A percentile compares a stretch with the other conserved stretches of the same genome.
Evolutionary conservation across 2,888 invertebrate genomes (phyloP).

Genomic region (Chalcosyrphus nemorum): DNA sequence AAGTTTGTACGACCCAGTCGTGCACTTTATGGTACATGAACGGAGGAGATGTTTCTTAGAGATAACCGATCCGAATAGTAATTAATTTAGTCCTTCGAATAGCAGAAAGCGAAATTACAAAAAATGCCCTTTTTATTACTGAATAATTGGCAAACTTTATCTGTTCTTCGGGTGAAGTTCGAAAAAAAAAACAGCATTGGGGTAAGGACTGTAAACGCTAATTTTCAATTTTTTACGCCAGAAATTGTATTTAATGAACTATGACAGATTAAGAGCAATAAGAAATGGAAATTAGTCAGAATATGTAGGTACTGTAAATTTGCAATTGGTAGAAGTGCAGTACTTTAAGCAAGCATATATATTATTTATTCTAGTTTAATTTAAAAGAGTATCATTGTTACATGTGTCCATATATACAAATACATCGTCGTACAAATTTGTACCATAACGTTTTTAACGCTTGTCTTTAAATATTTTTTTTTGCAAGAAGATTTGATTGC

Average conservation of each 20-base stretch:
- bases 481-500: neutral
- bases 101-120: slow-evolving; percentile 1
- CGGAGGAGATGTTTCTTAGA: neutral
- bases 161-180: neutral
- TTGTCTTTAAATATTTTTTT: neutral
- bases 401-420: too few relatives aligned
- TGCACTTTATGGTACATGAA: too few relatives aligned
- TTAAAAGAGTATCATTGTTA: too few relatives aligned
- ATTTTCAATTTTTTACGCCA: slow-evolving; percentile 35
- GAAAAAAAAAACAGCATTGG: slow-evolving; percentile 2
- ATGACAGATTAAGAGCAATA: slow-evolving; percentile 5
- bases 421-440: too few relatives aligned
- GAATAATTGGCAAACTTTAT: slow-evolving; percentile 56
- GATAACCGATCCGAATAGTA: neutral
- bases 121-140: neutral
- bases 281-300: neutral
- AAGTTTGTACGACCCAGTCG: too few relatives aligned
- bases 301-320: too few relatives aligned
- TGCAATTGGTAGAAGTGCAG: too few relatives aligned
- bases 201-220: neutral
- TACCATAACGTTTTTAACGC: too few relatives aligned
- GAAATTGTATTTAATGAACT: slow-evolving; percentile 32
- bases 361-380: too few relatives aligned
- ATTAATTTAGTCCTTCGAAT: neutral
- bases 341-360: too few relatives aligned